Base-by-base conservation (phyloP, 2,113 vertebrate species). In the Eira barbara region DNA sequence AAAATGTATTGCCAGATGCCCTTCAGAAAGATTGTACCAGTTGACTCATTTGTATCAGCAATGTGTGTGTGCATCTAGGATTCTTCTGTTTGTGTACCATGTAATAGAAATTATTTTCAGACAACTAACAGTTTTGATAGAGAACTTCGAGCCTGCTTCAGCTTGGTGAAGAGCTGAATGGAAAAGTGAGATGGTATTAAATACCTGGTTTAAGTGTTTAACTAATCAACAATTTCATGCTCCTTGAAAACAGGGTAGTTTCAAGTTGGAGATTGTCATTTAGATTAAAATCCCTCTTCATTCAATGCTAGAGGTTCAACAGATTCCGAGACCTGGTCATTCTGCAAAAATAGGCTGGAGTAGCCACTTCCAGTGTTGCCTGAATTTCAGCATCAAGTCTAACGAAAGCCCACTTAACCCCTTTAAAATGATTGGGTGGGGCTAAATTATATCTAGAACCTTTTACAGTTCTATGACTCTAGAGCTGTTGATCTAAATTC, bases 131-230 rank as follows among this genome's bases (percentile, higher is more conserved):
- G n/a, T 67, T 95, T 90, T 71, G 36, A 59, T 67, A 71, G 52
- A 95, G 59, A 69, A 42, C 63, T 76, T 63, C 45, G 55, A 94
- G 57, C 57, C 15, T 82, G n/a, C 39, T 55, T 79, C 83, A n/a
- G 18, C 45, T 86, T 79, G 59, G 20, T 52, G 79, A 92, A n/a
- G 57, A 82, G 57, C 67, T 9, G 14, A 87, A 45, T 67, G 42
- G 31, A 92, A 81, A 92, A 83, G 27, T 63, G 7, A 89, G 63
- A 91, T 84, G 27, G 45, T 79, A 89, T 89, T 61, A 94, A 97
- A 74, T 71, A 36, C 36, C 61, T 80, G n/a, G 25, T 80, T 95
- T 84, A 73, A 45, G n/a, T 45, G 73, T 52, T 17, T 42, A 39
- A 79, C 59, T 49, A 59, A 91, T 76, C 61, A 79, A 73, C 49